phyloP scores from a whole-genome alignment of 2,113 vertebrate genomes.

The Astur gentilis region DNA sequence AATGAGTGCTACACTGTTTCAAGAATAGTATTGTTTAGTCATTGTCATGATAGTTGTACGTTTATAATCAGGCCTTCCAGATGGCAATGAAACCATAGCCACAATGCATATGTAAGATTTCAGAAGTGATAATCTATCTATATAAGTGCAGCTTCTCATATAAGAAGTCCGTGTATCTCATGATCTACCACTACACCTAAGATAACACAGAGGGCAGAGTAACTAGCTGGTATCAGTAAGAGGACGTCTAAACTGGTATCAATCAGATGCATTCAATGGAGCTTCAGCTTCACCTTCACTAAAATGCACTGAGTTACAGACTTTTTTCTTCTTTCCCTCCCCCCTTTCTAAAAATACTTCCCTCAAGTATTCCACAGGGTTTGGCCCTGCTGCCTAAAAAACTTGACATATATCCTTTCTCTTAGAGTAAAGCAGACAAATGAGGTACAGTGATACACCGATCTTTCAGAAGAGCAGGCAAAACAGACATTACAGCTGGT shows the following conservation, averaged over 20 bases:
- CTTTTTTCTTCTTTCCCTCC: not conserved
- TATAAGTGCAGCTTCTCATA: not conserved
- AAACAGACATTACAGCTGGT: not conserved
- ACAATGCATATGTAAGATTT: not conserved
- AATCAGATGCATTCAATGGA: not conserved
- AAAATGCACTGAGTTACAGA: not conserved
- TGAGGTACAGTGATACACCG: not conserved
- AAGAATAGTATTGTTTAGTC: not conserved
- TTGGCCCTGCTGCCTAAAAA: not conserved
- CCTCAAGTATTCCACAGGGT: not conserved
- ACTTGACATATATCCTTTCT: rapidly evolving
- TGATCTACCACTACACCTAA: not conserved
- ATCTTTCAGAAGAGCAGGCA: not conserved
- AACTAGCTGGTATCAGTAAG: not conserved
- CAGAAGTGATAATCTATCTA: not conserved
- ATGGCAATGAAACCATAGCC: not conserved
- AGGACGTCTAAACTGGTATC: not conserved
- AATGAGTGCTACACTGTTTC: not conserved
- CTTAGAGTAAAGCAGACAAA: not conserved
- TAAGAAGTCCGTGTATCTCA: not conserved
- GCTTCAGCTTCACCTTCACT: not conserved
- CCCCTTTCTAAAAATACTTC: not conserved
- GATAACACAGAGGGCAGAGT: not conserved
- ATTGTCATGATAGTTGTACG: not conserved
- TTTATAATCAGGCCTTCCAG: not conserved